Base-by-base conservation (phyloP, 1,140 invertebrate genomes). In the Cotesia glomerata region DNA sequence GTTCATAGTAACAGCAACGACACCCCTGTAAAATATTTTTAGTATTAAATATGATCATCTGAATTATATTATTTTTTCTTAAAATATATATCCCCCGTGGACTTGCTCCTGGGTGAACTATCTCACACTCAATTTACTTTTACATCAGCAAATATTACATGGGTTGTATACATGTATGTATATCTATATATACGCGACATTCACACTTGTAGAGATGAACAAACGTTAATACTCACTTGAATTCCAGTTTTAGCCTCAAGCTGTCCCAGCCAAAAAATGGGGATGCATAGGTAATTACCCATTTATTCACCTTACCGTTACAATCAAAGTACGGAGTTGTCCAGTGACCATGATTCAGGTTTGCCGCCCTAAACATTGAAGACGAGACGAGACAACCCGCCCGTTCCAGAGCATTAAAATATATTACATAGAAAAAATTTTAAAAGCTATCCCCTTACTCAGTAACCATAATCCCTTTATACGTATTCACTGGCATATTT, bases 221-320 rank as follows among this genome's bases (percentile, higher is more conserved):
- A 36, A 71, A 58, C 26, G 36, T 18, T 69, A 73, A 79, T 81
- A 92, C 94, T 94, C 88, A 97, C 95, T 97, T 97, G 88, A 98
- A 97, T 90, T 97, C 95, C 75, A 97, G 87, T 87, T 94, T 95
- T 32, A 91, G 92, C 89, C 94, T 95, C 61, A 99, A 90, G 83
- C 92, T 94, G 84, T 98, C 97, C 93, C 94, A 96, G 67, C 97
- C 97, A 86, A 99, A 99, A 91, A 99, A 99, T 66, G 97, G 97
- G 66, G 93, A 93, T 64, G 95, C 93, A 89, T 98, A 99, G 51
- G 95, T 97, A 74, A 99, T 91, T 75, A 98, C 90, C 98, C 97
- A 99, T 88, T 96, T 95, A 79, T 96, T 94, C 58, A 95, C 89
- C 87, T 95, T 95, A 51, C 95, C 96, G 79, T 94, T 89, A 88